These are phyloP conservation scores for Dryococelus australis DNA, from an alignment of 2,888 invertebrate species.

Conservation along the genomic window DNA sequence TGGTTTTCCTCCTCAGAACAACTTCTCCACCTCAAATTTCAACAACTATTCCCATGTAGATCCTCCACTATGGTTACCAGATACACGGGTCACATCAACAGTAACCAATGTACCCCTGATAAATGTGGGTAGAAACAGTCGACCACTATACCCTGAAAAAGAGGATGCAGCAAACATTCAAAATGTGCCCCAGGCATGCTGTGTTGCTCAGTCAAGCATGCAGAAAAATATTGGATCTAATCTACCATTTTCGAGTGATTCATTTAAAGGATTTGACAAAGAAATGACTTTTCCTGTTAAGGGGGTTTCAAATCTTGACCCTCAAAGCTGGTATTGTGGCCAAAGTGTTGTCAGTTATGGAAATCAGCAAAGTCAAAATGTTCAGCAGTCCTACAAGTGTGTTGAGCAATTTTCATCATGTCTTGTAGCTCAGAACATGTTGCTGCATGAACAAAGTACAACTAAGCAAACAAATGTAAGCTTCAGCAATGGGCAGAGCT, in stretches of 20 bases:
- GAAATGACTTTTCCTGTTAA: slow-evolving; percentile 39
- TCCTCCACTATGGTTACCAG: slow-evolving; percentile 42
- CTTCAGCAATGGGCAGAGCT: slow-evolving; percentile 21
- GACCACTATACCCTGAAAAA: slow-evolving; percentile 36
- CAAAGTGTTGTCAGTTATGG: slow-evolving; percentile 38
- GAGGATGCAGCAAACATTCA: slow-evolving; percentile 30
- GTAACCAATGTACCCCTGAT: slow-evolving; percentile 26
- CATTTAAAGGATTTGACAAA: slow-evolving; percentile 40
- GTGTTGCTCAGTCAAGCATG: slow-evolving; percentile 36
- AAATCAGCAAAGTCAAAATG: slow-evolving; percentile 37
- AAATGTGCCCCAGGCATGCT: slow-evolving; percentile 35
- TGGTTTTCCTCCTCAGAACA: slow-evolving; percentile 40
- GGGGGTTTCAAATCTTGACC: slow-evolving; percentile 34
- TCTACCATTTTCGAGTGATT: slow-evolving; percentile 38
- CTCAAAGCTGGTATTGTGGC: slow-evolving; percentile 43
- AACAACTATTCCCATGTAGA: slow-evolving; percentile 40
- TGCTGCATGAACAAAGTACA: slow-evolving; percentile 39
- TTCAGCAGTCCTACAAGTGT: slow-evolving; percentile 41
- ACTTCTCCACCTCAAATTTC: slow-evolving; percentile 37
- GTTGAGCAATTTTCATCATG: slow-evolving; percentile 44
- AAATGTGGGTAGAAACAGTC: slow-evolving; percentile 37
- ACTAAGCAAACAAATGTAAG: slow-evolving; percentile 31
- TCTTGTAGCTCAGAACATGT: slow-evolving; percentile 37
- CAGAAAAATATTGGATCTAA: slow-evolving; percentile 38
- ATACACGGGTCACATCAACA: slow-evolving; percentile 36